Base-by-base conservation (phyloP, 2,888 invertebrate species). In the Zhuqinia jingwanae region DNA sequence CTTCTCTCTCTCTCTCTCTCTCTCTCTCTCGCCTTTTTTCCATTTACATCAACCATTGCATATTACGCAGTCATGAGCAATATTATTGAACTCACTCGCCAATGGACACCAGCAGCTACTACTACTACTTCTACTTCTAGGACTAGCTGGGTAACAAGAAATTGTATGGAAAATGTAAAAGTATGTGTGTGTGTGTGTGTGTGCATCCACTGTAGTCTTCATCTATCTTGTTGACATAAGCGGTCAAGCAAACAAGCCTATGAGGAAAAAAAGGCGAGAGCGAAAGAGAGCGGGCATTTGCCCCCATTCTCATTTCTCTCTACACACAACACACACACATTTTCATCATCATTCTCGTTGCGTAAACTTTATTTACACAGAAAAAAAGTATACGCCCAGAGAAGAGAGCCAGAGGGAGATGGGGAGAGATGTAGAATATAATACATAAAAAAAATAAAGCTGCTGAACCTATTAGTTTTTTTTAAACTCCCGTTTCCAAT, bases 211-310 rank as follows among this genome's bases (percentile, higher is more conserved):
- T n/a, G n/a, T n/a, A 11, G 25, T 58, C 58, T 20, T 58, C 58
- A 58, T 58, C 27, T 27, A 60, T 60, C 27, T 60, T 60, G 60
- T 25, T 60, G 60, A 60, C 60, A 60, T 27, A 60, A 60, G 27
- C 60, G 60, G 60, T 25, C 60, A 25, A 60, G 60, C 27, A 53
- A n/a, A 53, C 53, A 53, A n/a, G 15, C 50, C n/a, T 50, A n/a
- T 50, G 11, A 53, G 8, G n/a, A n/a, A n/a, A n/a, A n/a, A n/a
- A 53, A 53, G 5, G 17, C 6, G 17, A 53, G 11, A 50, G n/a
- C n/a, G n/a, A n/a, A n/a, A n/a, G n/a, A n/a, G n/a, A n/a, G n/a
- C n/a, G n/a, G n/a, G n/a, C n/a, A 15, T 13, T 13, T 10, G 10
- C n/a, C 53, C 5, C 27, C 42, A 68, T 68, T 68, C 17, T 36